Evolutionary conservation across 2,113 vertebrate species (phyloP).

Genomic region (Scomber japonicus): DNA sequence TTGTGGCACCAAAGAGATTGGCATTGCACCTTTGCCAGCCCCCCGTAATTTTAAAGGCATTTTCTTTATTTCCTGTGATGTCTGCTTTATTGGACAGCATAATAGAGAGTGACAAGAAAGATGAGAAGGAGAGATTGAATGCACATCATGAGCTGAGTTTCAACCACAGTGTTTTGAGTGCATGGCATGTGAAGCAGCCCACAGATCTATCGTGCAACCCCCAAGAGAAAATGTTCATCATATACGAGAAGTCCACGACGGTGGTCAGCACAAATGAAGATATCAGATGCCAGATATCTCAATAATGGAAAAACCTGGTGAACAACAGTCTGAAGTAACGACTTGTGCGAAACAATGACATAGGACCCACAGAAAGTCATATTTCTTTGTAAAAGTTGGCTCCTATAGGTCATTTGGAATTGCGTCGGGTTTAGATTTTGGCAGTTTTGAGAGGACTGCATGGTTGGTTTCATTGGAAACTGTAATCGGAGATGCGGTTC

Average conservation of each 20-base stretch:
- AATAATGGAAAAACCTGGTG: constrained; percentile 69
- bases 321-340: constrained; percentile 47
- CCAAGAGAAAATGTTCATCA: constrained; percentile 45
- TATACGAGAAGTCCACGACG: constrained; percentile 18
- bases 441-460: constrained; percentile 50
- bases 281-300: constrained; percentile 58
- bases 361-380: constrained; percentile 38
- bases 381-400: constrained; percentile 52
- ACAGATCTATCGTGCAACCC: constrained; percentile 44
- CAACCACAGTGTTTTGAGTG: constrained; percentile 51
- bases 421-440: constrained; percentile 56
- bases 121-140: constrained; percentile 41
- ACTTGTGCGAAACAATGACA: constrained; percentile 62
- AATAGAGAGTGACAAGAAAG: constrained; percentile 60
- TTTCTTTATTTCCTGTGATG: constrained; percentile 48
- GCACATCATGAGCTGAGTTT: constrained; percentile 31
- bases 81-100: constrained; percentile 49
- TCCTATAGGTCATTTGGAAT: constrained; percentile 55
- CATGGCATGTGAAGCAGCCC: constrained; percentile 41
- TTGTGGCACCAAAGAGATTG: constrained; percentile 22
- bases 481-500: constrained; percentile 49
- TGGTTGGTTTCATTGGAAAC: constrained; percentile 58
- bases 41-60: constrained; percentile 24
- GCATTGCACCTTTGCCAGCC: constrained; percentile 17
- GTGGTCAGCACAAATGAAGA: constrained; percentile 57